Evolutionary conservation across 2,113 vertebrate species (phyloP), one percentile per base, ranked within the genome.

Genomic region (Pyrgilauda ruficollis): DNA sequence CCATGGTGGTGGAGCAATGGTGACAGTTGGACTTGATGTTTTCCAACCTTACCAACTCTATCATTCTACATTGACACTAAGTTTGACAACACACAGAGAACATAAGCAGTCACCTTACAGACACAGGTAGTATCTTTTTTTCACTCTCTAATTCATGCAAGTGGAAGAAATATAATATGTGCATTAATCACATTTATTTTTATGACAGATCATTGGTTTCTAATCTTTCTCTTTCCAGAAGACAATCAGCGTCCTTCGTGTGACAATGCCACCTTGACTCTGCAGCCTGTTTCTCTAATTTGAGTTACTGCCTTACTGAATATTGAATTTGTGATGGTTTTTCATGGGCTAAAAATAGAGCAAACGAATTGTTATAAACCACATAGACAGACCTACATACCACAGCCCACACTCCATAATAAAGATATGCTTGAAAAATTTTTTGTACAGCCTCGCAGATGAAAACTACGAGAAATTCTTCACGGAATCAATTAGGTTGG

Each of bases 341-440:
- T 17, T 37, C 62, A 43, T 31, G 55, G 53, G 41, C 37, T 66
- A 64, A 43, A 82, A 87, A n/a, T 17, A 89, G n/a, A 61, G 55
- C 0, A 3, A 47, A 81, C 43, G 26, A n/a, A 31, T 14, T 73
- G 55, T 31, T 30, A 47, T 7, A 47, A 80, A 47, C 31, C 15
- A 35, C n/a, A 46, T 2, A 55, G 61, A 16, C 79, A 52, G 63
- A 43, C 63, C 52, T 44, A 59, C 61, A 59, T 33, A 37, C 37
- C 64, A 49, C 31, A 12, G n/a, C 66, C 26, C 6, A 14, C 7
- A 2, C 35, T 50, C n/a, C 19, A 1, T 16, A 62, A 66, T 7
- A 46, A 64, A 43, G 16, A 6, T 1, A 13, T 0, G 3, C 64
- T 64, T 22, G 55, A 33, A 35, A 88, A n/a, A 9, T 2, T 14